Percentiles rank a stretch among this genome's conserved stretches.
phyloP scores from a whole-genome alignment of 2,113 vertebrate genomes.

The Chinchilla lanigera region DNA sequence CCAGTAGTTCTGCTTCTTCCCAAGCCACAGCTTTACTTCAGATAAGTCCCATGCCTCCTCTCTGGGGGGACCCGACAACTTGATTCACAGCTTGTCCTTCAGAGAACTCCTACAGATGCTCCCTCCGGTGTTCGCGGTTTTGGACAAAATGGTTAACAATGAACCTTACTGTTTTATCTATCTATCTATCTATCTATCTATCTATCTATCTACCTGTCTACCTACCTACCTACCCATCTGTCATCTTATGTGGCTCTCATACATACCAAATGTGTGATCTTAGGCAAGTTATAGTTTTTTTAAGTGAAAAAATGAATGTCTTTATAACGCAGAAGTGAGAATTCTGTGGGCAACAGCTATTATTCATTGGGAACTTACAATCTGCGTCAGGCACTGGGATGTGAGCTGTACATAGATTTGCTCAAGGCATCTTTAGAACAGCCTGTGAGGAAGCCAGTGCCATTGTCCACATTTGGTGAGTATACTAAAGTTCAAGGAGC shows the following conservation, averaged over 20 bases:
- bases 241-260: background rate
- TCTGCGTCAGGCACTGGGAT: background rate
- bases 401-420: background rate
- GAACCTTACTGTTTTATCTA: background rate
- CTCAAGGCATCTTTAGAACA: background rate
- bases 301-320: background rate
- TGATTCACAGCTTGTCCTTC: background rate
- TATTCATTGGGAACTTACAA: background rate
- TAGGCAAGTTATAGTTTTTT: background rate
- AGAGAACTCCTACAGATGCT: slow-evolving; percentile 1
- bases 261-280: background rate
- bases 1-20: background rate
- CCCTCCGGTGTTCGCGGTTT: background rate
- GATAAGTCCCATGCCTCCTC: background rate
- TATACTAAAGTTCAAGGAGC: background rate
- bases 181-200: background rate
- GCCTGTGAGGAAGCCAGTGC: background rate
- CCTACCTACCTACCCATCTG: background rate
- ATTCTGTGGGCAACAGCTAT: background rate
- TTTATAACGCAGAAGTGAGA: background rate
- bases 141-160: background rate
- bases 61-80: background rate
- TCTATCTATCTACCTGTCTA: background rate
- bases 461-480: background rate
- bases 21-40: background rate